Conservation (phyloP, 2,888 invertebrate species). For the Papilio protenor region DNA sequence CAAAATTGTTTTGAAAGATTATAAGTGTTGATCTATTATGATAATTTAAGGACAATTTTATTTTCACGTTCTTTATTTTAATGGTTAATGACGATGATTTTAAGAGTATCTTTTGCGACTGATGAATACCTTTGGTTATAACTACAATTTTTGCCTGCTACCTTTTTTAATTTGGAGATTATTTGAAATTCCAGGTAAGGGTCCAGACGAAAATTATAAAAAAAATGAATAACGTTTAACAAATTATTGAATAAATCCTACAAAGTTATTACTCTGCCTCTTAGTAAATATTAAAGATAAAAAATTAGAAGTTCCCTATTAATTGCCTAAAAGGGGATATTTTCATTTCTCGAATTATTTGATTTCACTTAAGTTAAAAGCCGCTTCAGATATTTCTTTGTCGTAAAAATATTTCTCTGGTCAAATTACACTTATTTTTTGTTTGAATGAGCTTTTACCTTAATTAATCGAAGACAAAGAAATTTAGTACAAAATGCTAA, state of each 20-base stretch:
- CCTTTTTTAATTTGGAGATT: too few relatives aligned
- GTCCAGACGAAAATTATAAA: too few relatives aligned
- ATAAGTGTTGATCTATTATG: neutral
- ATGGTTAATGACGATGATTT: too few relatives aligned
- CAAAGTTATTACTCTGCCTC: neutral
- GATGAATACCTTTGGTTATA: too few relatives aligned
- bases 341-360: conserved; percentile 19
- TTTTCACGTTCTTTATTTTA: too few relatives aligned
- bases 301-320: neutral
- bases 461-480: conserved; percentile 10
- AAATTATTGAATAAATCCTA: neutral
- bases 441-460: conserved; percentile 17
- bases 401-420: conserved; percentile 11
- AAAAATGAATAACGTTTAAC: too few relatives aligned
- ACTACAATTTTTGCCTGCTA: too few relatives aligned
- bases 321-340: conserved; percentile 16
- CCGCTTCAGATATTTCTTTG: conserved; percentile 7
- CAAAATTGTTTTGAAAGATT: conserved; percentile 13
- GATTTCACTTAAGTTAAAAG: conserved; percentile 30
- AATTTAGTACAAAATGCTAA: neutral
- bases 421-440: conserved; percentile 19
- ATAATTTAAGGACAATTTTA: too few relatives aligned
- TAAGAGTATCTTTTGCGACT: too few relatives aligned
- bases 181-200: too few relatives aligned
- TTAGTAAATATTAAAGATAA: neutral